phyloP scores from a whole-genome alignment of 2,113 vertebrate genomes.

The Sarotherodon lohbergeri region DNA sequence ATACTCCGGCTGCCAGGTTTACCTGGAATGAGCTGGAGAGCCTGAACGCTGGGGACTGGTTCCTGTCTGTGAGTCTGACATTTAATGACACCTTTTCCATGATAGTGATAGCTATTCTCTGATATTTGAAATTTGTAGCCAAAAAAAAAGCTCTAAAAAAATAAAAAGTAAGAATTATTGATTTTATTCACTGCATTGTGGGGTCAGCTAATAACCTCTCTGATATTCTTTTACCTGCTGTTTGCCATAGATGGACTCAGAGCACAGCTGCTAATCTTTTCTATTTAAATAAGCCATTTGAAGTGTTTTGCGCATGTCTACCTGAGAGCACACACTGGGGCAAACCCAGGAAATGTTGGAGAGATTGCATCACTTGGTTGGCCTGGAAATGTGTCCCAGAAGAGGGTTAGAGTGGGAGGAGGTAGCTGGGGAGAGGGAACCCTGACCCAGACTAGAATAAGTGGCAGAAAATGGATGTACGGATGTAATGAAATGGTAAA shows the following conservation, averaged over 20 bases:
- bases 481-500: background rate
- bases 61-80: slow-evolving; percentile 69
- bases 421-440: background rate
- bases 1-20: slow-evolving; percentile 61
- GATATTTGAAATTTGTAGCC: background rate
- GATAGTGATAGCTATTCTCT: background rate
- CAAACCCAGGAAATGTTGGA: background rate
- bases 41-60: slow-evolving; percentile 87
- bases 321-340: background rate
- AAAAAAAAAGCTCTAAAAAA: background rate
- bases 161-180: background rate
- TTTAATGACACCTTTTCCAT: background rate
- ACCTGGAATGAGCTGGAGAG: slow-evolving; percentile 75
- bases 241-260: background rate
- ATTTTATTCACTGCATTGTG: background rate
- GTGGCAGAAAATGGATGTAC: background rate
- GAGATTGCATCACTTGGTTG: background rate
- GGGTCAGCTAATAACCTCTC: background rate
- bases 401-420: background rate
- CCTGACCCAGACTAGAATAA: background rate
- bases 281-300: background rate
- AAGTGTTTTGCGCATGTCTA: background rate
- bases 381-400: background rate
- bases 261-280: accelerated
- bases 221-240: background rate